Base-by-base conservation (phyloP, 2,888 invertebrate genomes). In the Perithous albicinctus region DNA sequence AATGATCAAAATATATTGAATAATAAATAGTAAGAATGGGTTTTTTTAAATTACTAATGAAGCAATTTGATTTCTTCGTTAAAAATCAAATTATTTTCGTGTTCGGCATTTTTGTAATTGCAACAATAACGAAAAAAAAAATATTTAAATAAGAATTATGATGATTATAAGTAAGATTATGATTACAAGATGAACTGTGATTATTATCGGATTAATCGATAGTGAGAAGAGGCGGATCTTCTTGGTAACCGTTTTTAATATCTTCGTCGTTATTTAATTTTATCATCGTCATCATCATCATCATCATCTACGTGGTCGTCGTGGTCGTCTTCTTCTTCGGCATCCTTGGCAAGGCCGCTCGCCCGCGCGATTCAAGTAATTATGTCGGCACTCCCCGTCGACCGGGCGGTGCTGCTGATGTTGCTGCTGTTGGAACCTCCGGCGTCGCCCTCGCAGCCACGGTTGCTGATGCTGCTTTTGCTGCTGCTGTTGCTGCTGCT, bases 291-390 rank as follows among this genome's bases (percentile, higher is more conserved):
- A 10, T 41, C 15, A 64, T 41, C 56, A 56, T 46, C 32, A 56
- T 56, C 20, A 46, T 66, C 29, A 56, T 59, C 29, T 6, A 48
- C 59, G 18, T 26, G 48, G 15, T 48, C 23, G 23, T 67, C 26
- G 61, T 61, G 20, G 8, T 59, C 59, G 38, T 74, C 61, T 20
- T 29, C 18, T 43, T 41, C 38, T 29, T 38, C 59, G 63, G 41
- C 63, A 67, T 76, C 59, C 75, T 66, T 59, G 69, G 70, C 64
- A 63, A 70, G 56, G 77, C 66, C 77, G 82, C 59, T 76, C 81
- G 70, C 78, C 63, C 73, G 80, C 72, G 69, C 78, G 64, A 85
- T 76, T 73, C 82, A 72, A 80, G 80, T 80, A 80, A 80, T 80
- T 80, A 80, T 76, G 80, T 72, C 76, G 76, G 80, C 72, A 76